Base-by-base conservation (phyloP, 1,140 invertebrate species). In the Doryteuthis pealeii region DNA sequence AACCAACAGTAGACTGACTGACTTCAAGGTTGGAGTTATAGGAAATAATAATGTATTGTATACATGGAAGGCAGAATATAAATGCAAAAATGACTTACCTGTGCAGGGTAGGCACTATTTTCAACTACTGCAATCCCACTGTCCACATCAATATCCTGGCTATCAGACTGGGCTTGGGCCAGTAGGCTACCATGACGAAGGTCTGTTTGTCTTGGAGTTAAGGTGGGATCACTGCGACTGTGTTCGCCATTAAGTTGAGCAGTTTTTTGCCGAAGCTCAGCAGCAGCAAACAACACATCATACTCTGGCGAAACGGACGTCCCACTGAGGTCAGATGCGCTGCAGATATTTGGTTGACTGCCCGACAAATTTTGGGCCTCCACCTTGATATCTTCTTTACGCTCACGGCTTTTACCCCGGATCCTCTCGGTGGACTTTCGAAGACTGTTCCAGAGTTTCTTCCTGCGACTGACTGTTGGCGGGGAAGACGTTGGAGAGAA, bases 341-440 rank as follows among this genome's bases (percentile, higher is more conserved):
- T 33, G 18, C 15, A 68, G 18, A 68, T 68, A 68, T 68, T 68
- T 31, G 66, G 66, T 32, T 68, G 66, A 33, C 66, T 68, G 22
- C 66, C 66, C 15, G 26, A 32, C 5, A 68, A 26, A 26, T 33
- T 68, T 22, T 68, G 26, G 18, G 18, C 30, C 30, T 68, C 66
- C 12, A 26, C 18, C 18, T 62, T 62, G 32, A 31, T 32, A 30
- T 62, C 58, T 0, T 32, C 30, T 31, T 33, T 33, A 10, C 66
- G 66, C 31, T 68, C 66, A 8, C 32, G 66, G 31, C 66, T 68
- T 30, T 68, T 68, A 5, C 66, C 66, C 26, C 66, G 66, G 18
- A 68, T 68, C 32, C 66, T 68, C 31, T 68, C 30, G 12, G 66
- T 68, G 10, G 66, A 32, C 31, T 33, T 68, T 68, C 66, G n/a